Percentiles rank a stretch among this genome's conserved stretches.
phyloP scores from a whole-genome alignment of 2,888 invertebrate genomes.

The Dolomedes plantarius region DNA sequence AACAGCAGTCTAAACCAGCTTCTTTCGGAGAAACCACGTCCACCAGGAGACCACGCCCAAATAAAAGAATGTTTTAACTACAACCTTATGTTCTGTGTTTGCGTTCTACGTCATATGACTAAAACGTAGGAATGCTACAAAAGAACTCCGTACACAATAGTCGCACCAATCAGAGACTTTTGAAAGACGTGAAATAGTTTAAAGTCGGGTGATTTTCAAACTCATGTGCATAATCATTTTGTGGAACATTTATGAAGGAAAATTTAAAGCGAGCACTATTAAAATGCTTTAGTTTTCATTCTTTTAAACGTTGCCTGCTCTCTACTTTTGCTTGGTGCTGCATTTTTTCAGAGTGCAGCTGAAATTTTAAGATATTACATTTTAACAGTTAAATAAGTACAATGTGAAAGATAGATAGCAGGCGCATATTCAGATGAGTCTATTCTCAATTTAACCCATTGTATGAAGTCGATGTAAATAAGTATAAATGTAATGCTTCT shows the following conservation, averaged over 20 bases:
- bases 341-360: background rate
- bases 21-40: background rate
- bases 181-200: conserved; percentile 14
- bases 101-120: background rate
- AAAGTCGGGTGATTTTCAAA: background rate
- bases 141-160: background rate
- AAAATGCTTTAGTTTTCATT: conserved; percentile 14
- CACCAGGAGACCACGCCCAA: conserved; percentile 1
- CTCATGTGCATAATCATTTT: conserved; percentile 44
- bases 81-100: background rate
- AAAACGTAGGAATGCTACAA: background rate
- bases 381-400: background rate
- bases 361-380: background rate
- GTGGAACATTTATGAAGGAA: conserved; percentile 24
- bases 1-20: conserved; percentile 71
- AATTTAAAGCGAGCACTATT: conserved; percentile 4
- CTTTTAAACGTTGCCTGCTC: background rate
- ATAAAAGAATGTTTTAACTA: background rate
- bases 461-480: conserved; percentile 54
- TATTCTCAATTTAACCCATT: background rate
- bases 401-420: background rate
- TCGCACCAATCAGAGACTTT: conserved; percentile 8
- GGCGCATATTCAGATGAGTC: conserved; percentile 2
- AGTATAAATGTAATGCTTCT: conserved; percentile 47
- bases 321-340: background rate